phyloP scores from a whole-genome alignment of 2,888 invertebrate species.

The Calliopum simillimum region DNA sequence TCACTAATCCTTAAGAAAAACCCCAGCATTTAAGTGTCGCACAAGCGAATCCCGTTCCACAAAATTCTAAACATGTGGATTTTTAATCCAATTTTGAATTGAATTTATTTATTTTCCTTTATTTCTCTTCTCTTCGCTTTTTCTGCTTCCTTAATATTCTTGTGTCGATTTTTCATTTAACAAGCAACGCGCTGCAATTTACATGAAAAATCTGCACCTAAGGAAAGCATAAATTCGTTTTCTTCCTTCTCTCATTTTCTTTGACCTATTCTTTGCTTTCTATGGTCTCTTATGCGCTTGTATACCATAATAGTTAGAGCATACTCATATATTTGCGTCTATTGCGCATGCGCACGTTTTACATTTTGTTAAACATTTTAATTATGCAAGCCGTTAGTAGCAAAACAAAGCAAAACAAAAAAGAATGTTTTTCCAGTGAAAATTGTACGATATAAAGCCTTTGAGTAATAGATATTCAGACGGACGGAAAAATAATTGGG shows the following conservation, averaged over 20 bases:
- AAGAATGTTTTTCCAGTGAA: too few species aligned
- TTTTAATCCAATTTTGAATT: too few species aligned
- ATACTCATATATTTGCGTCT: neutral
- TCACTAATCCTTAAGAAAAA: too few species aligned
- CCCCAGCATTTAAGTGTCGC: too few species aligned
- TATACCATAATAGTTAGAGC: neutral
- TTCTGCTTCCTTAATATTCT: too few species aligned
- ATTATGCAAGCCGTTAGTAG: constrained; percentile 20
- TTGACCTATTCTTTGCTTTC: neutral
- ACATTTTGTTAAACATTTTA: constrained; percentile 17
- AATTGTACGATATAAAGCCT: too few species aligned
- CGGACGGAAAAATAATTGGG: neutral
- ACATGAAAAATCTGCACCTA: constrained; percentile 2
- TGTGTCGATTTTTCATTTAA: neutral
- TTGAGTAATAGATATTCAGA: too few species aligned
- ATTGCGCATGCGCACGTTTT: constrained; percentile 11
- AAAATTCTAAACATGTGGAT: too few species aligned
- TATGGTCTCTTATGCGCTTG: neutral
- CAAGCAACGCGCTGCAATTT: constrained; percentile 7
- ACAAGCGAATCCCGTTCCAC: neutral
- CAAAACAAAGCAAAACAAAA: too few species aligned
- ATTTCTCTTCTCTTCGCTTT: neutral
- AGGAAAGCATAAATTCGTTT: neutral
- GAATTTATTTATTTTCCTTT: too few species aligned
- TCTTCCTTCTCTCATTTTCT: neutral